A percentile compares a stretch with the other conserved stretches of the same genome.
Conservation (phyloP, 2,888 invertebrate species). For the Diarsia rubi region DNA sequence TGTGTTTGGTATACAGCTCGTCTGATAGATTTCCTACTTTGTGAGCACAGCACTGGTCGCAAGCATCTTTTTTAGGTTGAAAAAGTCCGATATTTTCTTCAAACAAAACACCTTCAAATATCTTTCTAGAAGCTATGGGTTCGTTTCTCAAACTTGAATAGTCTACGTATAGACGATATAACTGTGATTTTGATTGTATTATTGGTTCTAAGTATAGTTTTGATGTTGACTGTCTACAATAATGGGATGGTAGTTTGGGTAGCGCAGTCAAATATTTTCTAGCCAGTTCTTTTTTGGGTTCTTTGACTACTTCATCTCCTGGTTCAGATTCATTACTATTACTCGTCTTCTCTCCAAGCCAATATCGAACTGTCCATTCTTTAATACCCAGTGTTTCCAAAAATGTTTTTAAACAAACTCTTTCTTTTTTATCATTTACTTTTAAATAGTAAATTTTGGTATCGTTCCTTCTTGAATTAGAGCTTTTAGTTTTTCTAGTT, state of each 20-base stretch:
- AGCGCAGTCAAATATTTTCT: neutral
- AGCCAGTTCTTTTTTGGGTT: neutral
- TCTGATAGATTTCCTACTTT: neutral
- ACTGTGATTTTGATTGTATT: too few species aligned
- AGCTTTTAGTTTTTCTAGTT: neutral
- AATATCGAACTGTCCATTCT: neutral
- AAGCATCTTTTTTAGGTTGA: conserved; percentile 1
- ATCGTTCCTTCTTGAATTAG: neutral
- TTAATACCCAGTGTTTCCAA: neutral
- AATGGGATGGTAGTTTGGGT: conserved; percentile 4
- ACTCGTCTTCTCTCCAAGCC: neutral
- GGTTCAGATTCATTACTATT: neutral
- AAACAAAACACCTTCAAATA: too few species aligned
- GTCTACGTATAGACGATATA: too few species aligned
- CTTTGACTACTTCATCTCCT: neutral
- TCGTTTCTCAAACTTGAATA: too few species aligned
- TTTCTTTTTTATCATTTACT: conserved; percentile 3
- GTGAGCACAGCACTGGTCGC: conserved; percentile 5
- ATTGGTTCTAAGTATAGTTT: too few species aligned
- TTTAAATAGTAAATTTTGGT: neutral
- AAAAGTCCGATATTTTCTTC: neutral
- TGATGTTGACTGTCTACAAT: conserved; percentile 1
- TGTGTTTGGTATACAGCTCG: neutral
- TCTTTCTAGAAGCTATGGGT: too few species aligned
- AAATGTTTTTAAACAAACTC: neutral